These are phyloP conservation scores for Monochamus alternatus DNA, from an alignment of 2,888 invertebrate genomes.

Conservation along the genomic window DNA sequence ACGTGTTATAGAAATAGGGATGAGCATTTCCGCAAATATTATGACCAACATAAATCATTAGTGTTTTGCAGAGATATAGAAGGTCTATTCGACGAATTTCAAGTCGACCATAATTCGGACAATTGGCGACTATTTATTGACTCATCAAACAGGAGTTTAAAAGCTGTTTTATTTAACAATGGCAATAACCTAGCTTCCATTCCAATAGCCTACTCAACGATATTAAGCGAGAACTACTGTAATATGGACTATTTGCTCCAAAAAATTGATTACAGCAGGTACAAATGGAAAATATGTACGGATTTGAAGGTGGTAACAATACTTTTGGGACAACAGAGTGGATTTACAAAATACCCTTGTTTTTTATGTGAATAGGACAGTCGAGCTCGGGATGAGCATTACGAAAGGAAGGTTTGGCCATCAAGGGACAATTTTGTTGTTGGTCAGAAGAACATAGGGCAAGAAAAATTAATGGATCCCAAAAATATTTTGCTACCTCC, in stretches of 20 bases:
- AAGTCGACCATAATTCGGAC: slow-evolving; percentile 40
- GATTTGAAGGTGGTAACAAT: neutral
- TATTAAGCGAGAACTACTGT: slow-evolving; percentile 43
- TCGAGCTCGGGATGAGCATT: neutral
- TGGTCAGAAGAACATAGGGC: neutral
- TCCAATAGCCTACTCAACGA: slow-evolving; percentile 44
- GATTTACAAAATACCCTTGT: slow-evolving; percentile 2
- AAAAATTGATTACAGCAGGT: neutral
- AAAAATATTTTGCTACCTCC: neutral
- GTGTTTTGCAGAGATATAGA: slow-evolving; percentile 47
- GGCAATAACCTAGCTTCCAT: slow-evolving; percentile 47
- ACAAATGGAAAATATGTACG: neutral
- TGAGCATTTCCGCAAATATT: slow-evolving; percentile 42
- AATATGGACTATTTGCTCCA: slow-evolving; percentile 9
- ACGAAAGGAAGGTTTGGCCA: neutral
- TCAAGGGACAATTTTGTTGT: neutral
- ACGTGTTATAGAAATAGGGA: slow-evolving; percentile 33
- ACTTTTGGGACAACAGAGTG: neutral
- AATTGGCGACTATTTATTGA: slow-evolving; percentile 56
- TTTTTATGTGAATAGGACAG: neutral
- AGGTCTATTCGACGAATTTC: slow-evolving; percentile 42
- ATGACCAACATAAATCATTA: slow-evolving; percentile 41
- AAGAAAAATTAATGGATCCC: neutral
- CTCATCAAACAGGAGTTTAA: slow-evolving; percentile 49
- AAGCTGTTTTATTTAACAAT: slow-evolving; percentile 49